A percentile compares a stretch with the other conserved stretches of the same genome.
phyloP scores from a whole-genome alignment of 2,888 invertebrate species.

The Mythimna lalbum region DNA sequence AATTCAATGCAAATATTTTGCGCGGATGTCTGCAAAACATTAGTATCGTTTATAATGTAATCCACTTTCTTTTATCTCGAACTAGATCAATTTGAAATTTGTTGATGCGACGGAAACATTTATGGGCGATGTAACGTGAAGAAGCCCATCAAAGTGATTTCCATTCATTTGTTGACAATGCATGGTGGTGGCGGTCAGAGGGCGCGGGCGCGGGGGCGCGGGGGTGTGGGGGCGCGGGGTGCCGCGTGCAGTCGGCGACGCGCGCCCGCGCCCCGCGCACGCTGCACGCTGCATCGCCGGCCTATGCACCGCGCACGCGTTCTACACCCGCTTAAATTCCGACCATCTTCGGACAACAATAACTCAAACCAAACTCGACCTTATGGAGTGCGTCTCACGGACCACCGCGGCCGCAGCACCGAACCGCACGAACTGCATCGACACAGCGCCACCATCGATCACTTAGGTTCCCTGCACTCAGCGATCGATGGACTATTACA shows the following conservation, averaged over 20 bases:
- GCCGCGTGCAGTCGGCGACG: slow-evolving; percentile 75
- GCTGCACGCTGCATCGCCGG: slow-evolving; percentile 76
- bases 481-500: slow-evolving; percentile 74
- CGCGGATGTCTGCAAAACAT: slow-evolving; percentile 24
- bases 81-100: slow-evolving; percentile 43
- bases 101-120: slow-evolving; percentile 42
- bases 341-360: slow-evolving; percentile 52
- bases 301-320: slow-evolving; percentile 71
- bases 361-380: slow-evolving; percentile 49
- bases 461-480: slow-evolving; percentile 67
- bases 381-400: slow-evolving; percentile 50
- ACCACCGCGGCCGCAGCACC: slow-evolving; percentile 38
- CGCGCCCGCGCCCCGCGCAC: slow-evolving; percentile 80
- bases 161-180: slow-evolving; percentile 88
- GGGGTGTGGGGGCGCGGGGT: slow-evolving; percentile 80
- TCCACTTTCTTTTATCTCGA: slow-evolving; percentile 32
- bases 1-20: slow-evolving; percentile 35
- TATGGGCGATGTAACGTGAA: slow-evolving; percentile 64
- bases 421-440: slow-evolving; percentile 53
- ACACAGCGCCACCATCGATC: slow-evolving; percentile 66
- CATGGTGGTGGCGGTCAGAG: slow-evolving; percentile 79
- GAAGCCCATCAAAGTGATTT: slow-evolving; percentile 79
- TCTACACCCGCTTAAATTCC: slow-evolving; percentile 67
- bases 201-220: slow-evolving; percentile 81
- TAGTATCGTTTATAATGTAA: slow-evolving; percentile 27